Evolutionary conservation across 2,888 invertebrate species (phyloP), one percentile per base, ranked within the genome.

Genomic region (Parapristionchus giblindavisi): DNA sequence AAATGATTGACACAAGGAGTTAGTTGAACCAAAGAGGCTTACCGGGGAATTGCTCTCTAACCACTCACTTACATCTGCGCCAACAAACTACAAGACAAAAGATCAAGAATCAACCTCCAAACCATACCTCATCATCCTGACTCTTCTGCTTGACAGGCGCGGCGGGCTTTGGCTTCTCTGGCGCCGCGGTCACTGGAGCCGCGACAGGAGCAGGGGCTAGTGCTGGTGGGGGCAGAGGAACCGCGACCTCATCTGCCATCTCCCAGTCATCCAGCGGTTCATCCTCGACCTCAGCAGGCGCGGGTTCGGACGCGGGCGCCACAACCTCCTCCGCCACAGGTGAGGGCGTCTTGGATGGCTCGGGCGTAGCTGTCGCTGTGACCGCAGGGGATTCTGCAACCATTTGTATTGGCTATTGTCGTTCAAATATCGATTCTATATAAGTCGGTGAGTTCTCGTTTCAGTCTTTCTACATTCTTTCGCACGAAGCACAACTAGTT

Each of bases 211-310:
- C 36, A 2, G 63, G 40, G 27, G 21, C 38, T 52, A 24, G 61
- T 0, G 40, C 36, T 0, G 75, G 27, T 34, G 75, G 32, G 5
- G 63, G 63, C 52, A 48, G 89, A 51, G 89, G 89, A 51, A 88
- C 88, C 14, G 89, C 89, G n/a, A 87, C 88, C 6, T 88, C 88
- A 17, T 89, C 89, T 6, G 89, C 89, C 77, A 89, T 88, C 56
- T 87, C 85, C 78, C 91, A 83, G 58, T 81, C 82, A 34, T 83
- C 83, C 40, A 81, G 52, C 14, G 79, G 77, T 54, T 83, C 81
- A n/a, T 79, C 81, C 29, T 51, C 72, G n/a, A 68, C 73, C 6
- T 77, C 70, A 27, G 73, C 73, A 14, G 76, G 77, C 65, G 24
- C 36, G 24, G 75, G 63, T 17, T 65, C 43, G 17, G 73, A 27